Percentiles rank a stretch among this genome's conserved stretches.
phyloP scores from a whole-genome alignment of 2,888 invertebrate genomes.

The Drosophila suboccidentalis region DNA sequence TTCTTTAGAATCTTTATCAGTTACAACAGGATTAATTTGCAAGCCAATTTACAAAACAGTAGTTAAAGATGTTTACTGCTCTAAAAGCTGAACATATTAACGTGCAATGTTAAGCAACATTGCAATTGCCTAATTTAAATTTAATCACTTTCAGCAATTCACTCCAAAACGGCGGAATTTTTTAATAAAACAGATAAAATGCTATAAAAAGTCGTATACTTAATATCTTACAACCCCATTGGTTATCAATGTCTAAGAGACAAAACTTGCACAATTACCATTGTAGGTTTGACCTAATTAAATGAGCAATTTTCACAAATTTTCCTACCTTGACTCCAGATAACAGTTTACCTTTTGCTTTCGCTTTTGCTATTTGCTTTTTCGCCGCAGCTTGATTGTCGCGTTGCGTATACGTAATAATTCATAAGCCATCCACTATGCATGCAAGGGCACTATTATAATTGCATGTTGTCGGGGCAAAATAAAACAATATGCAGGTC shows the following conservation, averaged over 20 bases:
- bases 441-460: conserved; percentile 61
- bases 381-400: conserved; percentile 38
- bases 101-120: neutral
- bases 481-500: conserved; percentile 24
- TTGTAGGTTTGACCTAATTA: conserved; percentile 24
- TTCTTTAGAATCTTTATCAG: neutral
- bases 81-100: neutral
- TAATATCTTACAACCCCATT: conserved; percentile 3
- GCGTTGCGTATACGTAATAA: conserved; percentile 79
- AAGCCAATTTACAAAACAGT: neutral
- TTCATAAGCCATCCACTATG: conserved; percentile 63
- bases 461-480: conserved; percentile 50
- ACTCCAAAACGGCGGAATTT: neutral
- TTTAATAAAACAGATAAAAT: neutral
- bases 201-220: neutral
- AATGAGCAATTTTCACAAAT: conserved; percentile 19
- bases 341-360: conserved; percentile 23
- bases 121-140: neutral
- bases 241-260: neutral
- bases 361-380: neutral
- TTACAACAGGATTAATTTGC: neutral
- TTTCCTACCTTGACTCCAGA: conserved; percentile 23
- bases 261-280: neutral
- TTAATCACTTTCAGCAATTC: neutral
- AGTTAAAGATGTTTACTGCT: neutral